Evolutionary conservation across 2,113 vertebrate species (phyloP).

Genomic region (Pedetes capensis): DNA sequence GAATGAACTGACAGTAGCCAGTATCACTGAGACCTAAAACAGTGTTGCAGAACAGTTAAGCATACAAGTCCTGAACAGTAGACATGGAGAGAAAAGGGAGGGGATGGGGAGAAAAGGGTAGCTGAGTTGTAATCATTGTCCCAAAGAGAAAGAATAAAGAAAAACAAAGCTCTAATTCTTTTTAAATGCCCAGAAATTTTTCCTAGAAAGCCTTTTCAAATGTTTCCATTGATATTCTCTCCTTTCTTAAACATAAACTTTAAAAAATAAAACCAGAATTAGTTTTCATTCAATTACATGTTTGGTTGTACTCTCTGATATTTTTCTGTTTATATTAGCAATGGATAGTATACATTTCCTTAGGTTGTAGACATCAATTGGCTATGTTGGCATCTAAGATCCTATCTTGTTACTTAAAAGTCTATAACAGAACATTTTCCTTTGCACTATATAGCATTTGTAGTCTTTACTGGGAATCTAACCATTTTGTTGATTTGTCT

Average conservation of each 20-base stretch:
- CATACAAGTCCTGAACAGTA: background rate
- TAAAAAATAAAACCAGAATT: background rate
- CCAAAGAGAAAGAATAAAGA: constrained; percentile 19
- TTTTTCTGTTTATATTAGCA: background rate
- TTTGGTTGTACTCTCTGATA: background rate
- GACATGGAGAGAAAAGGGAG: background rate
- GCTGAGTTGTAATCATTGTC: background rate
- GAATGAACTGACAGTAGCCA: too few species aligned
- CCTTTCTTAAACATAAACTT: background rate
- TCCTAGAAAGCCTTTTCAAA: background rate
- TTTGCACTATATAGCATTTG: background rate
- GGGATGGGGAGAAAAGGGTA: background rate
- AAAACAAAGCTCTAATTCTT: background rate
- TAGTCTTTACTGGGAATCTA: background rate
- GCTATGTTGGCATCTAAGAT: background rate
- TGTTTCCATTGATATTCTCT: background rate
- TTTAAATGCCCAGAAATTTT: background rate
- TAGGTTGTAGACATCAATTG: background rate
- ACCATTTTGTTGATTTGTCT: background rate
- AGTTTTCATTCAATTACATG: background rate
- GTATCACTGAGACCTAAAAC: background rate
- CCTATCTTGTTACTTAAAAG: background rate
- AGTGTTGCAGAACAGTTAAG: background rate
- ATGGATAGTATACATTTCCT: background rate
- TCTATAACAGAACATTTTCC: constrained; percentile 4